phyloP scores from a whole-genome alignment of 2,888 invertebrate species.

The Epistrophe eligans region DNA sequence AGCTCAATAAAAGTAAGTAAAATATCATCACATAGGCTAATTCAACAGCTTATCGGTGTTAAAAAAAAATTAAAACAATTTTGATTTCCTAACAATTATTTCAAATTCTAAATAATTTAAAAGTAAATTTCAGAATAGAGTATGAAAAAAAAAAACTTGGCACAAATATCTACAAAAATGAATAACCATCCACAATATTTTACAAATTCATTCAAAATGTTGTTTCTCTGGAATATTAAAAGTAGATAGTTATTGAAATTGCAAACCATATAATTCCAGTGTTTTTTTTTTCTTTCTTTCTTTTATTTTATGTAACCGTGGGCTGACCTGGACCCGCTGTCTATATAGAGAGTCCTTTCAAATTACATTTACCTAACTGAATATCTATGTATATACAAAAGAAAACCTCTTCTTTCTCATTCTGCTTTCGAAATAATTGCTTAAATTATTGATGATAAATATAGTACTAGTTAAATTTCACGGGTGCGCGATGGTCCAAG shows the following conservation, averaged over 20 bases:
- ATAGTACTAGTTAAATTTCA: conserved; percentile 11
- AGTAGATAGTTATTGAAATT: conserved; percentile 30
- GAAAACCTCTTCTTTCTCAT: neutral
- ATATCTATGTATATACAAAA: neutral
- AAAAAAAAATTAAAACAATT: neutral
- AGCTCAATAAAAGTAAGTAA: neutral
- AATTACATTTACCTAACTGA: conserved; percentile 26
- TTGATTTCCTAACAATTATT: neutral
- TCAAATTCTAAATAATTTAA: too few species aligned
- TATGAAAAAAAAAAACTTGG: too few species aligned
- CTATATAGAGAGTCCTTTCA: neutral
- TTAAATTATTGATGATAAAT: conserved; percentile 58
- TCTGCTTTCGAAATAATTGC: conserved; percentile 42
- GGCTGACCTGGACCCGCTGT: neutral
- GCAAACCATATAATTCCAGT: neutral
- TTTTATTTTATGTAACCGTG: neutral
- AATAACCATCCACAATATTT: neutral
- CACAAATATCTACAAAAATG: neutral
- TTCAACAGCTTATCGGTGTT: conserved; percentile 1
- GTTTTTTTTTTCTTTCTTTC: neutral
- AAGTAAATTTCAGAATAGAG: too few species aligned
- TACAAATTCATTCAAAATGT: neutral
- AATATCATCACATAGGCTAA: neutral
- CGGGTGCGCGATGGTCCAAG: neutral
- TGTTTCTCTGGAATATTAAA: conserved; percentile 6